Percentiles rank a stretch among this genome's conserved stretches.
phyloP scores from a whole-genome alignment of 2,888 invertebrate genomes.

The Dastarcus helophoroides region DNA sequence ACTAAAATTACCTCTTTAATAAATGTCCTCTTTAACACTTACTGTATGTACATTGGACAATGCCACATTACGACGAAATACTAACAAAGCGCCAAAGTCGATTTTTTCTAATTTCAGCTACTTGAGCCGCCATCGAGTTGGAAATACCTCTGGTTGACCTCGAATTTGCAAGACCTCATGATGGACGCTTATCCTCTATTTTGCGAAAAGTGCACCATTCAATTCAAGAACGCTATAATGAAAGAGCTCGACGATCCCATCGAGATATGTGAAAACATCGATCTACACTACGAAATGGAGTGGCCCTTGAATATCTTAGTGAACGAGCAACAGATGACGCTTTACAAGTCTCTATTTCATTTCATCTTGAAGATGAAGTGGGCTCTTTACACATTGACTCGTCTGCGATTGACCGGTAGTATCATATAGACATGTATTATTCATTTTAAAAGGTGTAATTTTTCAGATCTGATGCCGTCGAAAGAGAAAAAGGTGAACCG shows the following conservation, averaged over 20 bases:
- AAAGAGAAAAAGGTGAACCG: slow-evolving; percentile 5
- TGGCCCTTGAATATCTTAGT: slow-evolving; percentile 35
- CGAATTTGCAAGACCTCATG: slow-evolving; percentile 31
- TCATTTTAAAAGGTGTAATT: slow-evolving; percentile 4
- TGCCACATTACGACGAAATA: too few species aligned
- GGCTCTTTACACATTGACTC: slow-evolving; percentile 31
- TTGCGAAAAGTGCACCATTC: slow-evolving; percentile 26
- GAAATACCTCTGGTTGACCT: slow-evolving; percentile 30
- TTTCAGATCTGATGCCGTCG: slow-evolving; percentile 24
- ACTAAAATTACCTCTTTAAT: too few species aligned
- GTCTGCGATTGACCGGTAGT: slow-evolving; percentile 28
- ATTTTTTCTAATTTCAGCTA: too few species aligned
- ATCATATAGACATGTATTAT: background rate
- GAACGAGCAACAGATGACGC: slow-evolving; percentile 22
- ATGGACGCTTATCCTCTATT: slow-evolving; percentile 31
- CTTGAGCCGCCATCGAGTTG: slow-evolving; percentile 19
- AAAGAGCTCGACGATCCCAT: slow-evolving; percentile 4
- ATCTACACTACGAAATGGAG: slow-evolving; percentile 24
- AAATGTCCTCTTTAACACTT: slow-evolving; percentile 1
- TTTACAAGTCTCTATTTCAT: slow-evolving; percentile 30
- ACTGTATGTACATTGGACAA: too few species aligned
- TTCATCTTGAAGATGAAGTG: slow-evolving; percentile 33
- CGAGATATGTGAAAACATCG: slow-evolving; percentile 9
- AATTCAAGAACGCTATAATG: slow-evolving; percentile 17
- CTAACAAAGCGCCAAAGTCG: slow-evolving; percentile 3